phyloP scores from a whole-genome alignment of 2,888 invertebrate genomes.

The Thera obeliscata region DNA sequence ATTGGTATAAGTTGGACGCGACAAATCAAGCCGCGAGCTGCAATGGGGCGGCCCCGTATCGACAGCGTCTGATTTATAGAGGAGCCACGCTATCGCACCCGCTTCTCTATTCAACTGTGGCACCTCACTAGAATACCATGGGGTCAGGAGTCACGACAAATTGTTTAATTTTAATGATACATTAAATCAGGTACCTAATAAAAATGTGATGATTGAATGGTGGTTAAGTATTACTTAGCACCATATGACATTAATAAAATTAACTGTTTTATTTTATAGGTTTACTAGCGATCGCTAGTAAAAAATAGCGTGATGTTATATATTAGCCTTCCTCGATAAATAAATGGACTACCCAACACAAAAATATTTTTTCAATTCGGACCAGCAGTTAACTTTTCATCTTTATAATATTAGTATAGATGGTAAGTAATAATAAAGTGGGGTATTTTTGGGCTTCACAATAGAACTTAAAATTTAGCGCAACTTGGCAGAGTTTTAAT shows the following conservation, averaged over 20 bases:
- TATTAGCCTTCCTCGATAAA: too few relatives aligned
- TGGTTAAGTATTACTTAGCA: too few relatives aligned
- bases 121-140: slow-evolving; percentile 40
- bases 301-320: too few relatives aligned
- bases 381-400: too few relatives aligned
- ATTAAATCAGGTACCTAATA: slow-evolving; percentile 26
- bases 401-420: too few relatives aligned
- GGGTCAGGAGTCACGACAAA: slow-evolving; percentile 35
- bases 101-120: slow-evolving; percentile 38
- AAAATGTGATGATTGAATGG: not conserved
- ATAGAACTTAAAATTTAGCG: not conserved
- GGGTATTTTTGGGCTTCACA: not conserved
- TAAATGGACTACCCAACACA: too few relatives aligned
- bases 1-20: slow-evolving; percentile 75
- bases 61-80: slow-evolving; percentile 82
- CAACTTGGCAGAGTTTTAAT: slow-evolving; percentile 18
- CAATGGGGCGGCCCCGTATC: slow-evolving; percentile 79
- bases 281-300: too few relatives aligned
- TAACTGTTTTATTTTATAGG: not conserved
- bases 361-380: too few relatives aligned
- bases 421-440: not conserved
- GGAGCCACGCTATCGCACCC: slow-evolving; percentile 69
- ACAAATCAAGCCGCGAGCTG: slow-evolving; percentile 80
- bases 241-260: too few relatives aligned
- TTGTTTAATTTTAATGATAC: slow-evolving; percentile 40